Conservation (phyloP, 2,113 vertebrate species). For the Cygnus buccinator region DNA sequence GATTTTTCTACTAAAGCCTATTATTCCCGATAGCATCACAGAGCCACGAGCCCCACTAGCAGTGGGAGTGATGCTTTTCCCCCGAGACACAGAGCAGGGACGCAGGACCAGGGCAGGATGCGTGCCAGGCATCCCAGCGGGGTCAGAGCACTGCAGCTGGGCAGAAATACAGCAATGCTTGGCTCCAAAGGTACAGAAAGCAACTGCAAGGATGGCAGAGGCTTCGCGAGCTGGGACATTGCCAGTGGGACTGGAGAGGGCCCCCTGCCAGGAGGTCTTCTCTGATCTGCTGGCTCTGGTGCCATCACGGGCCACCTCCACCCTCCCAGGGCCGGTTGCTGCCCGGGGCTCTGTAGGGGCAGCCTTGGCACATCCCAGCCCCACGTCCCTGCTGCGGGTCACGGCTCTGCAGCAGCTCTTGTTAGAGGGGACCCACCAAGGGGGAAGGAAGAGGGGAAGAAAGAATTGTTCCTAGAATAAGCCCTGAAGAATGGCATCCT, state of each 20-base stretch:
- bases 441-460: background rate
- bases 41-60: background rate
- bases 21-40: background rate
- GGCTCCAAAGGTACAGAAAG: rapidly evolving
- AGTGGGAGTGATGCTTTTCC: background rate
- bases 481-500: background rate
- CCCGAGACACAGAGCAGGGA: rapidly evolving
- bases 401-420: no score
- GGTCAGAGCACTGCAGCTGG: no score
- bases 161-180: background rate
- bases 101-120: no score
- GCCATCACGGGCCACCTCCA: background rate
- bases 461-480: background rate
- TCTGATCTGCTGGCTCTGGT: rapidly evolving
- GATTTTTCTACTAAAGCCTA: slow-evolving; percentile 12
- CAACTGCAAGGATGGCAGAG: background rate
- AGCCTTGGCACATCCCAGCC: background rate
- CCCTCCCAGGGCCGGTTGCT: background rate
- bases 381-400: no score
- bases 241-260: background rate
- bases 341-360: no score
- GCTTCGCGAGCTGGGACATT: background rate
- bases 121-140: no score
- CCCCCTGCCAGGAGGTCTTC: rapidly evolving
- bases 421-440: rapidly evolving